These are phyloP conservation scores for Cryptocheilus praepositus DNA, from an alignment of 2,888 invertebrate genomes.

Conservation along the genomic window DNA sequence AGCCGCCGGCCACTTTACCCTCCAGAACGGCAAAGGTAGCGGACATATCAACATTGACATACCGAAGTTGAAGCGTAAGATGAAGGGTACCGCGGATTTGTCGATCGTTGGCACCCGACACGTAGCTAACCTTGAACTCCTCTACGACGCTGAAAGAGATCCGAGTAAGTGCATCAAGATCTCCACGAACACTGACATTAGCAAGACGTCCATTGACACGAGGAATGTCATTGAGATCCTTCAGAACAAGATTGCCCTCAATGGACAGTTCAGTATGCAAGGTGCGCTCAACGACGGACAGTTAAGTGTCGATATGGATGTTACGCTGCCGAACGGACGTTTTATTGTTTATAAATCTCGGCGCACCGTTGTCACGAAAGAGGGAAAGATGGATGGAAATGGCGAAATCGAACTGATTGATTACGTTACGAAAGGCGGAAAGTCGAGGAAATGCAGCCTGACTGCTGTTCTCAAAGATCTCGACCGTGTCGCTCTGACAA, in stretches of 20 bases:
- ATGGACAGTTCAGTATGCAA: slow-evolving; percentile 74
- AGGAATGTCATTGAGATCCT: slow-evolving; percentile 78
- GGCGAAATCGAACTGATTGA: slow-evolving; percentile 66
- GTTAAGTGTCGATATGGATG: slow-evolving; percentile 74
- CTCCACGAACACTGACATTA: slow-evolving; percentile 79
- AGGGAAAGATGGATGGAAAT: slow-evolving; percentile 24
- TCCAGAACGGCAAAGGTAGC: slow-evolving; percentile 81
- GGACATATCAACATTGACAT: slow-evolving; percentile 78
- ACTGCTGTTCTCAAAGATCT: slow-evolving; percentile 72
- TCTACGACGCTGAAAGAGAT: slow-evolving; percentile 83
- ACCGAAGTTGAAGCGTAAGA: slow-evolving; percentile 75
- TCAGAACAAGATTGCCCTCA: slow-evolving; percentile 75
- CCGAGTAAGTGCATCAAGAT: slow-evolving; percentile 82
- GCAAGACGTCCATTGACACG: slow-evolving; percentile 77
- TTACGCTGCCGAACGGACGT: slow-evolving; percentile 76
- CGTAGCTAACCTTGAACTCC: slow-evolving; percentile 80
- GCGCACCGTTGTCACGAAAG: slow-evolving; percentile 60
- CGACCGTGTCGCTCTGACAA: slow-evolving; percentile 73
- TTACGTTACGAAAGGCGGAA: slow-evolving; percentile 73
- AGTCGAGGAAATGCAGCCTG: slow-evolving; percentile 73
- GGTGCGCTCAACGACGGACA: slow-evolving; percentile 75
- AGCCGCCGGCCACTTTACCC: slow-evolving; percentile 81
- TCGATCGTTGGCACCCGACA: slow-evolving; percentile 79
- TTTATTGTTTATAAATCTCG: slow-evolving; percentile 74
- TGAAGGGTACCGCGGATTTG: slow-evolving; percentile 77